Percentiles rank a stretch among this genome's conserved stretches.
Evolutionary conservation across 2,113 vertebrate genomes (phyloP).

Genomic region (Hemicordylus capensis): DNA sequence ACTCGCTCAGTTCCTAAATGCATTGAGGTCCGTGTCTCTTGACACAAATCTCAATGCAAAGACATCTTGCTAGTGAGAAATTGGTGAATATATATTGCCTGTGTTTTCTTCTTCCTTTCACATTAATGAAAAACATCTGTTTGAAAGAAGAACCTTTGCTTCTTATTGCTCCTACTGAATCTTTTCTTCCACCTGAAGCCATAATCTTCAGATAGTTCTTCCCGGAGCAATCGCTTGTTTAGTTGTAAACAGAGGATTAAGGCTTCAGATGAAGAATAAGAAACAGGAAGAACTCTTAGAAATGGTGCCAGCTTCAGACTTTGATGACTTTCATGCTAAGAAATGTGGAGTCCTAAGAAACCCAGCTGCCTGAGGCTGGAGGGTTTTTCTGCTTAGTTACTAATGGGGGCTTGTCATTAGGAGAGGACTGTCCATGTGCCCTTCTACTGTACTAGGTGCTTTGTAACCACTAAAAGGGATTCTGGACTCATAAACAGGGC

Average conservation of each 20-base stretch:
- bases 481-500: background rate
- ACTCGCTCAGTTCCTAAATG: too few species aligned
- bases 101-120: background rate
- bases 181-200: slow-evolving; percentile 9
- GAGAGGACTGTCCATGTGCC: background rate
- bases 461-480: slow-evolving; percentile 3
- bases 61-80: background rate
- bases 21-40: too few species aligned
- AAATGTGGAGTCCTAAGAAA: background rate
- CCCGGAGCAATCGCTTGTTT: background rate
- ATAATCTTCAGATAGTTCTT: slow-evolving; percentile 21
- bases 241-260: slow-evolving; percentile 16
- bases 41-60: background rate
- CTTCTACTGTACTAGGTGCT: background rate
- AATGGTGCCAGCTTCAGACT: background rate
- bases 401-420: background rate
- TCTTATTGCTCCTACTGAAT: background rate
- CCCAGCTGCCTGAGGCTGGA: background rate
- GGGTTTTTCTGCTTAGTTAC: slow-evolving; percentile 7
- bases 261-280: background rate
- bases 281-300: background rate
- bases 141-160: background rate
- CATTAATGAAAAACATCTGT: slow-evolving; percentile 4
- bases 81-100: background rate
- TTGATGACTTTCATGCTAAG: background rate